Evolutionary conservation across 2,113 vertebrate genomes (phyloP).

Genomic region (Australoheros scitulus): DNA sequence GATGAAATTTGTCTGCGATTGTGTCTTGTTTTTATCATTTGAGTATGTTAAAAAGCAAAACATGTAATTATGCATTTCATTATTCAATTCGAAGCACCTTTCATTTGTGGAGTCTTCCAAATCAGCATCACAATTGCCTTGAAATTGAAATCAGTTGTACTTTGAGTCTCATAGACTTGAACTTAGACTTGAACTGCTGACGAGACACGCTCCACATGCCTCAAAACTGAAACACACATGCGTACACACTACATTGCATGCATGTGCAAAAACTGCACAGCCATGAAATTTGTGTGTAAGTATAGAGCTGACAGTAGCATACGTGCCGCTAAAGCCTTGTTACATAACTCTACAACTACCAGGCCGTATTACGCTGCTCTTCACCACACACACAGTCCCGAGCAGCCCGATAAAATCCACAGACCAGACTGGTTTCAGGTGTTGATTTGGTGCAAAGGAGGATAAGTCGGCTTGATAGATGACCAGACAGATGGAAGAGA

Average conservation of each 20-base stretch:
- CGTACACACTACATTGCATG: not conserved
- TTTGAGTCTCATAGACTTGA: conserved; percentile 6
- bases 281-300: conserved; percentile 22
- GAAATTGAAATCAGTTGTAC: conserved; percentile 14
- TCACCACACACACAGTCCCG: not conserved
- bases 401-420: conserved; percentile 15
- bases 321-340: conserved; percentile 54
- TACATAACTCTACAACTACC: conserved; percentile 65
- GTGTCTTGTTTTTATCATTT: not conserved
- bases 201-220: conserved; percentile 20
- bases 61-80: not conserved
- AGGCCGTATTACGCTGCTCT: conserved; percentile 25
- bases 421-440: conserved; percentile 27
- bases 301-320: conserved; percentile 46
- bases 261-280: not conserved
- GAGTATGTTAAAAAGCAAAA: not conserved
- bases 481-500: conserved; percentile 40
- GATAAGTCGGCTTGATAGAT: conserved; percentile 12
- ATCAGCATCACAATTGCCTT: not conserved
- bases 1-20: not conserved
- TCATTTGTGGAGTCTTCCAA: not conserved
- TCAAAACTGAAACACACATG: conserved; percentile 31
- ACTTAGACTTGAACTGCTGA: not conserved
- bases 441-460: conserved; percentile 41
- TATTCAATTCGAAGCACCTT: not conserved